Base-by-base conservation (phyloP, 2,113 vertebrate genomes). In the Gambusia affinis region DNA sequence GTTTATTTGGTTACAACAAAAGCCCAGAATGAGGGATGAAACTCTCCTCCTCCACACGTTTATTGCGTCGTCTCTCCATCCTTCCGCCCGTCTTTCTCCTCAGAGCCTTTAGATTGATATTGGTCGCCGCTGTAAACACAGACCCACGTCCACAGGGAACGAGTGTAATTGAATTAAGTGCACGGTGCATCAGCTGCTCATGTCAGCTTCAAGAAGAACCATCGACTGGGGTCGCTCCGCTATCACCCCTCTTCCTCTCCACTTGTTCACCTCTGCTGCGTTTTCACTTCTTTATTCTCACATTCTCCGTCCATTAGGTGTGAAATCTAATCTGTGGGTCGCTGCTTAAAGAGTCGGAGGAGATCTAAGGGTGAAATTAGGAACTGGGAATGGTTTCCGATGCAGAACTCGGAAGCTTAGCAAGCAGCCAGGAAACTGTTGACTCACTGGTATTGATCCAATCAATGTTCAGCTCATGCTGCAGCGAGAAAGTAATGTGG, bases 161-260 rank as follows among this genome's bases (percentile, higher is more conserved):
- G 42, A 68, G 68, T 71, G 73, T 80, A 92, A 92, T 87, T 88
- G 76, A 89, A 91, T 90, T 85, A 80, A 71, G 81, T 86, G 76
- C 75, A 35, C 2, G 60, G 83, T 66, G 85, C 87, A 91, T 91
- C 88, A 90, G 90, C 90, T 92, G 91, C 82, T 91, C 86, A 86
- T 88, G 87, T 83, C 81, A 89, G 81, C 85, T 85, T 73, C 84
- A 89, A 81, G 86, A 82, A 84, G 86, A 86, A 87, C 85, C 82
- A 91, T 87, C 65, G 70, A 78, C 88, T 92, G 83, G 93, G 51
- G 67, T 78, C 54, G 72, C 57, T 61, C 74, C 64, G 69, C 74
- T 64, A 4, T 69, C 76, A n/a, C 64, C 54, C 57, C 70, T 15
- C 68, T 68, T 37, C 63, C 65, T 33, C 2, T 44, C 3, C 4